Evolutionary conservation across 1,140 invertebrate genomes (phyloP), one percentile per base, ranked within the genome.

Genomic region (Platyura marginata): DNA sequence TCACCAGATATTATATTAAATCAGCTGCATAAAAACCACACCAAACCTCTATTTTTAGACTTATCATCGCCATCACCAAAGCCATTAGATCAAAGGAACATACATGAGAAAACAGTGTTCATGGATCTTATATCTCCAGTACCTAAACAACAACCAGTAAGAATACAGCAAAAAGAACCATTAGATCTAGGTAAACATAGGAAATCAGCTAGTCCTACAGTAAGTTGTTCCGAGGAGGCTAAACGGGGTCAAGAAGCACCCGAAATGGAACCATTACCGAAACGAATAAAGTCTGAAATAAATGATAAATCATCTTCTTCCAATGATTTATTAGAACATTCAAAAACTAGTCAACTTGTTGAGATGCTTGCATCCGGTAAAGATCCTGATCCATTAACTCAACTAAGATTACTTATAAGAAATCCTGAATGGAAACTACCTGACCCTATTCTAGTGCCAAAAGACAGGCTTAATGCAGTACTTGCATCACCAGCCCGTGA

Each of bases 401-500:
- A 87, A 53, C 64, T 85, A 1, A 72, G 78, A 47, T 68, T 77
- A 52, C 57, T 86, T n/a, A 68, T 82, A 15, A 67, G 68, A 32
- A 77, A 75, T 47, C 67, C 73, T 1, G 72, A 73, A 33, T 70
- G 79, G 50, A 69, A 75, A 48, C 72, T 87, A 51, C 81, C 82
- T 10, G 82, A 87, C 69, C 81, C 81, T 10, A 63, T 87, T 42
- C 55, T 86, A 40, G 75, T 87, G 35, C 83, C 83, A 19, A 76
- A 81, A 53, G 72, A 81, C 51, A 71, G 74, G 48, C 57, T 86
- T 22, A 73, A 76, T 15, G 66, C 69, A 8, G 71, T 87, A 13
- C 60, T 84, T n/a, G 70, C 73, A 1, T 69, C 74, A 2, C 83
- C 83, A 2, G 77, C 71, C 0, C 71, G 64, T 33, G 81, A 86